Evolutionary conservation across 1,140 invertebrate genomes (phyloP).

Genomic region (Teleogryllus occipitalis): DNA sequence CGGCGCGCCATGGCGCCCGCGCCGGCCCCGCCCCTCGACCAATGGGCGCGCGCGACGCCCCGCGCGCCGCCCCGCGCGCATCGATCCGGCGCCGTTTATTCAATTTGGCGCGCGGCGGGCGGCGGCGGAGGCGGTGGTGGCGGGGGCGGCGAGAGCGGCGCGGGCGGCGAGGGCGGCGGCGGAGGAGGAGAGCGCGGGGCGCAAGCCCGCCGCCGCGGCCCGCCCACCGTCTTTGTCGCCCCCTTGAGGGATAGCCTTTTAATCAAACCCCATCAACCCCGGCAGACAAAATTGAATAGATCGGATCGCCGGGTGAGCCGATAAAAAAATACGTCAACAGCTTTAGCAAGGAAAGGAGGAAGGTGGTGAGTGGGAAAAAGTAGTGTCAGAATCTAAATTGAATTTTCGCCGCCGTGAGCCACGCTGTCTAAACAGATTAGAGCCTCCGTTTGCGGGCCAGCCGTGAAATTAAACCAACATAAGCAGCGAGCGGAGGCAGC

Average conservation of each 20-base stretch:
- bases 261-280: slow-evolving; percentile 19
- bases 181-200: no score
- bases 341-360: slow-evolving; percentile 3
- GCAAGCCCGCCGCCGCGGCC: slow-evolving; percentile 7
- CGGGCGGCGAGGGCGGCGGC: no score
- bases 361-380: background rate
- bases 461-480: no score
- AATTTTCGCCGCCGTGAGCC: slow-evolving; percentile 18
- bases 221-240: slow-evolving; percentile 15
- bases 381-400: slow-evolving; percentile 12
- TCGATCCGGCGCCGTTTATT: slow-evolving; percentile 16
- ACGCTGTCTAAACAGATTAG: slow-evolving; percentile 19
- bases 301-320: slow-evolving; percentile 11
- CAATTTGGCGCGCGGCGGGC: slow-evolving; percentile 18
- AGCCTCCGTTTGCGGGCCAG: slow-evolving; percentile 13
- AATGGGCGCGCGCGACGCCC: background rate
- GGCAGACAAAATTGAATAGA: slow-evolving; percentile 24
- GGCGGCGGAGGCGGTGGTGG: slow-evolving; percentile 11
- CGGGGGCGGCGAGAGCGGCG: no score
- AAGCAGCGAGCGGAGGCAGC: no score
- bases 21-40: slow-evolving; percentile 11
- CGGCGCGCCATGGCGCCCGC: slow-evolving; percentile 15
- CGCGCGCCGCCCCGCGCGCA: slow-evolving; percentile 9
- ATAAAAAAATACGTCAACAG: slow-evolving; percentile 20
- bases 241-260: slow-evolving; percentile 11